Conservation (phyloP, 2,888 invertebrate species). For the Philopedon plagiatum region DNA sequence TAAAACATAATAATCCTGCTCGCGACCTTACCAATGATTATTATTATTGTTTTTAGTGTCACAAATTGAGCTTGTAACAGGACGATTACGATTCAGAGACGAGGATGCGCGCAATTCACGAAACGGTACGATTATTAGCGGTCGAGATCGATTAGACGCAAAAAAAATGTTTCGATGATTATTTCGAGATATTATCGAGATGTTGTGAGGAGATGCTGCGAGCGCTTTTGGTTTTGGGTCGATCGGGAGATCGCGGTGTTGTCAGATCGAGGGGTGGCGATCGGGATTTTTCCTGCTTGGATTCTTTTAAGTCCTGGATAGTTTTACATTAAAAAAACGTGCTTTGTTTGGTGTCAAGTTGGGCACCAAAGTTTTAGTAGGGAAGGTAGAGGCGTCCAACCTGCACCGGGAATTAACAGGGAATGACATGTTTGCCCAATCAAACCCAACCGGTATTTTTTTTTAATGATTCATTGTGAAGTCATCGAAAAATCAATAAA, state of each 20-base stretch:
- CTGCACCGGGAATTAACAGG: no score
- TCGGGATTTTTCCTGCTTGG: not conserved
- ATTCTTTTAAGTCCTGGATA: no score
- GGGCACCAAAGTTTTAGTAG: no score
- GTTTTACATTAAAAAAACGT: no score
- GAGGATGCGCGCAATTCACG: constrained; percentile 10
- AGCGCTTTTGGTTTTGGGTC: constrained; percentile 29
- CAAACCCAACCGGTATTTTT: no score
- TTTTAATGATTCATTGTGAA: no score
- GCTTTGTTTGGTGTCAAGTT: no score
- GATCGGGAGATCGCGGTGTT: constrained; percentile 28
- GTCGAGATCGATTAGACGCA: not conserved
- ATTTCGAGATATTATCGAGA: constrained; percentile 12
- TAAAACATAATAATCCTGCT: constrained; percentile 11
- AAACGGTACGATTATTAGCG: constrained; percentile 3
- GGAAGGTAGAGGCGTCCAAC: no score
- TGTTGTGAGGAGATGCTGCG: constrained; percentile 21
- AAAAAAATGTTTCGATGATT: not conserved
- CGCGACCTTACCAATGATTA: constrained; percentile 18
- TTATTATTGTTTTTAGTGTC: constrained; percentile 28
- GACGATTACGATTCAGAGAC: constrained; percentile 11
- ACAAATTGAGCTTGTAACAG: constrained; percentile 22
- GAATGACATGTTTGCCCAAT: no score
- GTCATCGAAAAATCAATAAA: no score
- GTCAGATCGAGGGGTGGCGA: not conserved